Evolutionary conservation across 1,140 invertebrate genomes (phyloP).

Genomic region (Gonatopus flavifemur): DNA sequence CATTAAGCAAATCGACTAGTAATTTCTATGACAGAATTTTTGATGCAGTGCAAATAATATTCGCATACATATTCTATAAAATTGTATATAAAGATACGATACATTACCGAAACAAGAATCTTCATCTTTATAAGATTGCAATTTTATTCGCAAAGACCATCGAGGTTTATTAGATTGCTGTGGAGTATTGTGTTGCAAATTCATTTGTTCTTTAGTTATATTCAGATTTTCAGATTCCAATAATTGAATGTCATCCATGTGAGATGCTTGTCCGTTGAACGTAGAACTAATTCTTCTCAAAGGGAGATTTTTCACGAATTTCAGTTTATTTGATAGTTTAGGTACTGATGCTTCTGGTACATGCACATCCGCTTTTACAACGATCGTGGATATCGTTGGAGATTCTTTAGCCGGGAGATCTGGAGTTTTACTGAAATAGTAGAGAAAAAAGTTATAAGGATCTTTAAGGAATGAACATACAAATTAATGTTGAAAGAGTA

Average conservation of each 20-base stretch:
- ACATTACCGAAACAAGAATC: constrained; percentile 28
- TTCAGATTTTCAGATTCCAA: constrained; percentile 22
- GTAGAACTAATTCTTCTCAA: no score
- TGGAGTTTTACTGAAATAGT: constrained; percentile 34
- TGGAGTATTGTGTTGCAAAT: background rate
- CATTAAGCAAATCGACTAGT: background rate
- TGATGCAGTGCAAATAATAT: background rate
- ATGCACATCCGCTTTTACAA: constrained; percentile 44
- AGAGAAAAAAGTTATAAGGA: constrained; percentile 7
- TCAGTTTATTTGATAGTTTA: background rate
- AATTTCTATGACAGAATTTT: background rate
- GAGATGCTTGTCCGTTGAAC: no score
- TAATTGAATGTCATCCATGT: constrained; percentile 30
- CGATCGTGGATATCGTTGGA: constrained; percentile 26
- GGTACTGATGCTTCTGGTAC: constrained; percentile 10
- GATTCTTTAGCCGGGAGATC: constrained; percentile 28
- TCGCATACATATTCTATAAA: background rate
- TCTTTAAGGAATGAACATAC: no score
- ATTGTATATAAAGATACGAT: background rate
- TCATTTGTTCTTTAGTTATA: background rate
- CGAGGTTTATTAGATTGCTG: constrained; percentile 27
- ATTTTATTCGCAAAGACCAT: constrained; percentile 44
- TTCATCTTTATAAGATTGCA: constrained; percentile 22
- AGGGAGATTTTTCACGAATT: no score
- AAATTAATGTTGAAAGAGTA: constrained; percentile 20